Evolutionary conservation across 2,113 vertebrate genomes (phyloP).

Genomic region (Parus major): DNA sequence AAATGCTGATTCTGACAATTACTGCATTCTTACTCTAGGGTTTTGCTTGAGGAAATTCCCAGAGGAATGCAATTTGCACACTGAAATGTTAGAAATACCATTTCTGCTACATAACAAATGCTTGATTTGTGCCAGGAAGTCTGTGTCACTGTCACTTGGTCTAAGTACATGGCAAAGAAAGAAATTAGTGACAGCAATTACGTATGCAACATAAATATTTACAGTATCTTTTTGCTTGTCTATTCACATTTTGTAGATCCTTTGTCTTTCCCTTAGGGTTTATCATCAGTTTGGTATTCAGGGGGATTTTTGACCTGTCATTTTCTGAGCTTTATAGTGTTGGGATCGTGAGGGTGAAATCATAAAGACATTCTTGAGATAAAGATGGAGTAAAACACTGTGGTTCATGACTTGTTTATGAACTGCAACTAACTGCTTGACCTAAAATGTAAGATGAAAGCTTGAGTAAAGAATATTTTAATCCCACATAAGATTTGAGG

Average conservation of each 20-base stretch:
- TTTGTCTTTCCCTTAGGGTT: neutral
- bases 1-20: conserved; percentile 36
- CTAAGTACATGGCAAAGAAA: neutral
- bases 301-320: neutral
- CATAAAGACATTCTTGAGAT: neutral
- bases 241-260: neutral
- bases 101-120: neutral
- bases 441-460: neutral
- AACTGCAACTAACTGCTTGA: neutral
- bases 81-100: neutral
- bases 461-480: neutral
- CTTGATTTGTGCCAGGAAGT: neutral
- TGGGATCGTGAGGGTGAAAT: neutral
- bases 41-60: conserved; percentile 13
- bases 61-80: neutral
- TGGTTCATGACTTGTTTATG: neutral
- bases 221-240: neutral
- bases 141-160: neutral
- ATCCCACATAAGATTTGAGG: rapidly evolving
- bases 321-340: neutral
- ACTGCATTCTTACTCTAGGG: neutral
- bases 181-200: neutral
- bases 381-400: neutral
- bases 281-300: neutral
- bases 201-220: neutral